Evolutionary conservation across 92 coral and sea anemone genomes (phyloP).

Genomic region (Pocillopora grandis): DNA sequence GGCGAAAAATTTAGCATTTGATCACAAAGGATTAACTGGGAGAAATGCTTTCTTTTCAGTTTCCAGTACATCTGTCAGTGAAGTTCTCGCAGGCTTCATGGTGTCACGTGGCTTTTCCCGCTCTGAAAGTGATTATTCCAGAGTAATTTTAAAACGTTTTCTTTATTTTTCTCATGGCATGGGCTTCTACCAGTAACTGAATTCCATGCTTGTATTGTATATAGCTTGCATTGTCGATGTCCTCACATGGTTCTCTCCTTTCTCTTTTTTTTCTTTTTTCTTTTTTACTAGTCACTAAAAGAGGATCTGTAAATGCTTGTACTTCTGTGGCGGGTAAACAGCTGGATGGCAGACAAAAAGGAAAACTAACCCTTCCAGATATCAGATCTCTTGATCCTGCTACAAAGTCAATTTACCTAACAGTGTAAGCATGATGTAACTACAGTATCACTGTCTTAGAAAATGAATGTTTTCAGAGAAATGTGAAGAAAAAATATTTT

Average conservation of each 20-base stretch:
- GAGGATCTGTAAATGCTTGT: not conserved
- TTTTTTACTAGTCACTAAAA: slow-evolving; percentile 14
- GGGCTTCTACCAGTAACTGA: not conserved
- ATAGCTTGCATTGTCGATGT: slow-evolving; percentile 14
- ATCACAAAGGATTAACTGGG: not conserved
- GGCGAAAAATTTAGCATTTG: too few species aligned
- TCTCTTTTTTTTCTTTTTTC: not conserved
- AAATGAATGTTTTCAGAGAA: too few species aligned
- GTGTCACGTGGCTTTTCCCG: slow-evolving; percentile 13
- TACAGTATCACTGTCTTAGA: slow-evolving; percentile 1
- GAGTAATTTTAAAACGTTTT: not conserved
- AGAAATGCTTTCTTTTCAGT: not conserved
- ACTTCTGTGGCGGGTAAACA: slow-evolving; percentile 9
- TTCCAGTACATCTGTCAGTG: slow-evolving; percentile 1
- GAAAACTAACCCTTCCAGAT: slow-evolving; percentile 24
- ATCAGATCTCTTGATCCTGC: slow-evolving; percentile 29
- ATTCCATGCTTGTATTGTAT: slow-evolving; percentile 1
- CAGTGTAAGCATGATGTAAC: slow-evolving; percentile 25
- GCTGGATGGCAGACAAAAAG: slow-evolving; percentile 17
- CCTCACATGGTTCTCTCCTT: slow-evolving; percentile 6
- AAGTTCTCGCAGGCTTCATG: not conserved
- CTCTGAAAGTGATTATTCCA: not conserved
- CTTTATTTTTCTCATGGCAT: too few species aligned
- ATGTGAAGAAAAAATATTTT: too few species aligned
- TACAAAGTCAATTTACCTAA: slow-evolving; percentile 25